phyloP scores from a whole-genome alignment of 2,888 invertebrate genomes.

The Lithophane socia region DNA sequence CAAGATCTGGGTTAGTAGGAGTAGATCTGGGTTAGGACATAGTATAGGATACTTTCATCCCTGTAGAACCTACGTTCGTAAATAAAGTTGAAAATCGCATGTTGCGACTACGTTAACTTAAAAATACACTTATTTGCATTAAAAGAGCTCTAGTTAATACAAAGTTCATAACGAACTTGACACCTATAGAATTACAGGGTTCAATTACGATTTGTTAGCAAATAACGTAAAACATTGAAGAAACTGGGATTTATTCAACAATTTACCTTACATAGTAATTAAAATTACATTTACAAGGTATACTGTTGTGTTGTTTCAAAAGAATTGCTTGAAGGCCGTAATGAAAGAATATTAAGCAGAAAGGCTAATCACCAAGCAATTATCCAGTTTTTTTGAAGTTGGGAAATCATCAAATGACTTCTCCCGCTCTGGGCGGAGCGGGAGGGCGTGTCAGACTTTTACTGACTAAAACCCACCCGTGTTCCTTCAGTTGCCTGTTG shows the following conservation, averaged over 20 bases:
- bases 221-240: conserved; percentile 13
- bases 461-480: too few relatives aligned
- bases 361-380: too few relatives aligned
- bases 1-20: too few relatives aligned
- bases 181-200: conserved; percentile 28
- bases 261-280: background rate
- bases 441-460: too few relatives aligned
- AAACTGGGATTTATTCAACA: background rate
- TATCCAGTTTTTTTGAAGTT: too few relatives aligned
- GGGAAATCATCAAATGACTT: too few relatives aligned
- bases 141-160: conserved; percentile 17
- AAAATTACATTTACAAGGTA: background rate
- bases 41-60: too few relatives aligned
- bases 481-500: too few relatives aligned
- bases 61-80: too few relatives aligned
- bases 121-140: conserved; percentile 9
- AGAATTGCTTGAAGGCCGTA: background rate
- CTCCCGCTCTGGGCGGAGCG: too few relatives aligned
- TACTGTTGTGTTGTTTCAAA: background rate
- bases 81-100: background rate
- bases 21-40: too few relatives aligned
- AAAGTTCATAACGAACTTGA: conserved; percentile 47
- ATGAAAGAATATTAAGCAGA: background rate
- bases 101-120: background rate
- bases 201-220: conserved; percentile 48